phyloP scores from a whole-genome alignment of 2,888 invertebrate genomes.

The Chesias legatella region DNA sequence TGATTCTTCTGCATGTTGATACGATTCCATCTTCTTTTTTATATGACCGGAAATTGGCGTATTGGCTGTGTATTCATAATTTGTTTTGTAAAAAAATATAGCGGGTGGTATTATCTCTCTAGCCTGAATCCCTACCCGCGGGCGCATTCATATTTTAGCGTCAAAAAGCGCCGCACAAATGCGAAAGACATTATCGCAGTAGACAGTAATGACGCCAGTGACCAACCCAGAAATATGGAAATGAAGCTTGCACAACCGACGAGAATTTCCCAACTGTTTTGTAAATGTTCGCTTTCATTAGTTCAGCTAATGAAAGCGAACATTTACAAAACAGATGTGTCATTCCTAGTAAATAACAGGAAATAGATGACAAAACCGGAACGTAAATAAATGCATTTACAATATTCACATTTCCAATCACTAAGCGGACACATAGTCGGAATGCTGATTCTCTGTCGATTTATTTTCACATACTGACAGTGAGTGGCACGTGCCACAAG shows the following conservation, averaged over 20 bases:
- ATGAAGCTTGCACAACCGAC: slow-evolving; percentile 8
- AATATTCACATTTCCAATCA: slow-evolving; percentile 6
- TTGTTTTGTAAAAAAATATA: no score
- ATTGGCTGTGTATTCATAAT: no score
- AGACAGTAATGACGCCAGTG: slow-evolving; percentile 14
- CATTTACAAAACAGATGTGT: no score
- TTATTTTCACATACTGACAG: slow-evolving; percentile 2
- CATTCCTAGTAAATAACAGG: slow-evolving; percentile 1
- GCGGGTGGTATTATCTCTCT: background rate
- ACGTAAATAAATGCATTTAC: slow-evolving; percentile 4
- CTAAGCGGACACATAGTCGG: no score
- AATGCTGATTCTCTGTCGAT: background rate
- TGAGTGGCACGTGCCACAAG: background rate
- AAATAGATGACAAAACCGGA: slow-evolving; percentile 4
- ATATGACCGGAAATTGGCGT: no score
- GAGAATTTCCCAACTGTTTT: background rate
- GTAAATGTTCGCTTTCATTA: background rate
- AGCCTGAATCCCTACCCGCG: slow-evolving; percentile 7
- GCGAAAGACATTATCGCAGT: slow-evolving; percentile 24
- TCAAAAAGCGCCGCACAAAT: slow-evolving; percentile 19
- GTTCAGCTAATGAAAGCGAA: background rate
- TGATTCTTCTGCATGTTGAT: no score
- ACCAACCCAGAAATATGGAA: slow-evolving; percentile 15
- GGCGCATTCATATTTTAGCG: slow-evolving; percentile 21
- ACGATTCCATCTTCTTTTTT: no score